Evolutionary conservation across 2,797 vertebrate genomes (phyloP).

Genomic region (Chiropotes sagulatus): DNA sequence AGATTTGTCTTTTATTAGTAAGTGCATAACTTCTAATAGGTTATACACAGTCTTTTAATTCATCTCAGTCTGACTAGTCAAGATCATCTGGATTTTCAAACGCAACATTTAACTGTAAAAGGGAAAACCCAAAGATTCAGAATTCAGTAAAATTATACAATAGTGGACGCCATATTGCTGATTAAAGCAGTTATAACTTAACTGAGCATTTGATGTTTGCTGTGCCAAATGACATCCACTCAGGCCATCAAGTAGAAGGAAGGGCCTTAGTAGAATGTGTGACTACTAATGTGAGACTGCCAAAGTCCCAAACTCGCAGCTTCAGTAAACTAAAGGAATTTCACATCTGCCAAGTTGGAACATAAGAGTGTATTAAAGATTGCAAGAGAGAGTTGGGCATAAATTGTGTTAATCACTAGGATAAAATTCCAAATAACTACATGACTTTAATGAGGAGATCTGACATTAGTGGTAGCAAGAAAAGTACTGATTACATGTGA

Average conservation of each 20-base stretch:
- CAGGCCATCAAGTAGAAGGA: background rate
- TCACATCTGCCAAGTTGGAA: background rate
- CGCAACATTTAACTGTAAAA: background rate
- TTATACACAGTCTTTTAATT: background rate
- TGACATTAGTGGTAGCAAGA: background rate
- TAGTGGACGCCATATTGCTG: background rate
- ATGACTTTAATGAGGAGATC: background rate
- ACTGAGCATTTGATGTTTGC: background rate
- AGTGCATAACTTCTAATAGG: background rate
- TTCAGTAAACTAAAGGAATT: background rate
- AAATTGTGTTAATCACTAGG: background rate
- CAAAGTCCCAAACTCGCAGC: background rate
- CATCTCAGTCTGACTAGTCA: background rate
- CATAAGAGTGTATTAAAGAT: background rate
- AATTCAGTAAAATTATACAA: background rate
- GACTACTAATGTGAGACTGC: background rate
- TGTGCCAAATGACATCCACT: background rate
- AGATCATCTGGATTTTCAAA: conserved; percentile 15
- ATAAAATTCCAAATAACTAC: background rate
- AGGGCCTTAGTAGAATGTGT: background rate
- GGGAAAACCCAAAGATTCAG: background rate
- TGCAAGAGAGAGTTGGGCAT: background rate
- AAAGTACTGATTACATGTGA: background rate
- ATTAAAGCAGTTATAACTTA: background rate
- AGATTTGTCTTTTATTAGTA: background rate